A percentile compares a stretch with the other conserved stretches of the same genome.
These are phyloP conservation scores for Oryzias dopingdopingensis DNA, from an alignment of 2,797 vertebrate species.

Conservation along the genomic window DNA sequence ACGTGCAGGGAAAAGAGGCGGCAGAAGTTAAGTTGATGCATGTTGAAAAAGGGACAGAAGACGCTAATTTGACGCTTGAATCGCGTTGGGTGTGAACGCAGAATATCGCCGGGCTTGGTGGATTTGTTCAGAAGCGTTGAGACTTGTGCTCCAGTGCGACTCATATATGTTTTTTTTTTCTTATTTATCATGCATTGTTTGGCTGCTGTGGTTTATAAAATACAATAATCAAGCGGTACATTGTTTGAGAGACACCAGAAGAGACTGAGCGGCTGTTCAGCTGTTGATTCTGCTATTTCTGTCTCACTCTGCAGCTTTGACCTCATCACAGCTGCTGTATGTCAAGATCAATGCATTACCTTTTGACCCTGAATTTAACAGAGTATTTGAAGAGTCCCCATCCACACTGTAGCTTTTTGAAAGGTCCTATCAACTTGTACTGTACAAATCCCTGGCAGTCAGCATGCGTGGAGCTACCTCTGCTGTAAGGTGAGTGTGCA, in stretches of 20 bases:
- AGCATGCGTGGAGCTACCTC: conserved; percentile 13
- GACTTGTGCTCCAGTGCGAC: too few relatives aligned
- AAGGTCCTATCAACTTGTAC: conserved; percentile 49
- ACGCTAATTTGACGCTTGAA: too few relatives aligned
- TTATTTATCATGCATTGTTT: too few relatives aligned
- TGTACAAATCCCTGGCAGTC: conserved; percentile 27
- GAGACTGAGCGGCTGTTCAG: conserved; percentile 28
- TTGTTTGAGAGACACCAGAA: conserved; percentile 2
- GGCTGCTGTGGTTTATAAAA: background rate
- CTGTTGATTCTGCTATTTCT: conserved; percentile 48
- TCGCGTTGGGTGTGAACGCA: too few relatives aligned
- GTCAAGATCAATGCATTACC: conserved; percentile 25
- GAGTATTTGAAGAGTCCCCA: conserved; percentile 18
- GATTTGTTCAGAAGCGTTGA: too few relatives aligned
- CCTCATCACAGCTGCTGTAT: conserved; percentile 21
- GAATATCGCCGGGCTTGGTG: too few relatives aligned
- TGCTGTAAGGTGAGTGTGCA: conserved; percentile 23
- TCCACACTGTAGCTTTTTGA: conserved; percentile 15
- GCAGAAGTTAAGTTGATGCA: too few relatives aligned
- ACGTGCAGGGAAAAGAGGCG: too few relatives aligned
- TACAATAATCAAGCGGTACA: conserved; percentile 5
- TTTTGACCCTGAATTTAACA: conserved; percentile 45
- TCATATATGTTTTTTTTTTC: too few relatives aligned
- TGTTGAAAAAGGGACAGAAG: too few relatives aligned
- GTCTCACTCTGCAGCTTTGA: conserved; percentile 26